Base-by-base conservation (phyloP, 1,140 invertebrate genomes). In the Lysiphlebus fabarum region DNA sequence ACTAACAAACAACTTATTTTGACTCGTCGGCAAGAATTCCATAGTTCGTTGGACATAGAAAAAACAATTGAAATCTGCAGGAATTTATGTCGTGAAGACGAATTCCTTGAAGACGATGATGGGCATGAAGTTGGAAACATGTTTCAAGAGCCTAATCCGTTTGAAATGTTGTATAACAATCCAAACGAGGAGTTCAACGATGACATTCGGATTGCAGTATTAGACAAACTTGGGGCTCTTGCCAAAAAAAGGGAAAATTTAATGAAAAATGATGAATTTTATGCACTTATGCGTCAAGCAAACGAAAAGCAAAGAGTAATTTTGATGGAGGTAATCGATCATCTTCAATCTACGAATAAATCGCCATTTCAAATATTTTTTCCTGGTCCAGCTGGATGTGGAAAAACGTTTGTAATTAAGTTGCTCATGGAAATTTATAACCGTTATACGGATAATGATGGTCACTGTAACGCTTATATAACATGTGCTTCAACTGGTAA, bases 401-500 rank as follows among this genome's bases (percentile, higher is more conserved):
- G 56, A 1, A 48, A 57, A 38, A 57, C 56, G 8, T 47, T 62
- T 42, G 54, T 61, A n/a, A 56, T 62, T 12, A 67, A 67, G 53
- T 59, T 53, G 54, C 55, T 26, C 56, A 26, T 65, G 41, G 48
- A 56, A 65, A 57, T 53, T 48, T 36, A 53, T 65, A 40, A 66
- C 43, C 36, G 17, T 36, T 60, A 53, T 56, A 62, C 58, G 14
- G 43, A 65, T 14, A 61, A 58, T 50, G 63, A 58, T 26, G 40
- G 17, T 41, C 11, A 62, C 17, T 36, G 7, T 37, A 61, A 64
- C 56, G 9, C 12, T n/a, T 53, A 64, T 10, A 58, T 56, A 54
- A 63, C 68, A 14, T 61, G 63, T 51, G 71, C 71, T 10, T 58
- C 65, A 41, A 68, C 71, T 12, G 72, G 70, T 6, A 72, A 72